phyloP scores from a whole-genome alignment of 2,113 vertebrate species.

The Holacanthus passer region DNA sequence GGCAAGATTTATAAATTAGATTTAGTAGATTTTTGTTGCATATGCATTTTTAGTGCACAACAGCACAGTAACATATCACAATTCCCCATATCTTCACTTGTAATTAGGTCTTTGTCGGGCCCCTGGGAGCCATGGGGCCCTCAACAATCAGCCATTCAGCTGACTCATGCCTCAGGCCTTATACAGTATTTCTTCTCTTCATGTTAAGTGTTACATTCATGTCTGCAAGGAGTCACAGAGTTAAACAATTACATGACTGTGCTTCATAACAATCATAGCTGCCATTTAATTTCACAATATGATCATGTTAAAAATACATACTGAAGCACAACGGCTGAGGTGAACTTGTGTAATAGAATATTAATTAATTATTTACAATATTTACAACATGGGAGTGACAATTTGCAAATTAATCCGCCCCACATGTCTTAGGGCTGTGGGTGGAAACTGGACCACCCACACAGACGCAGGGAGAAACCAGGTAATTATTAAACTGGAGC shows the following conservation, averaged over 20 bases:
- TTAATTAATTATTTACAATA: background rate
- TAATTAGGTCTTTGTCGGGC: background rate
- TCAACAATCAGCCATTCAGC: background rate
- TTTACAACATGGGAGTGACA: conserved; percentile 12
- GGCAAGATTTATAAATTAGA: background rate
- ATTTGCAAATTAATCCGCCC: background rate
- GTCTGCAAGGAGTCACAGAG: background rate
- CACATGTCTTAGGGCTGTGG: conserved; percentile 17
- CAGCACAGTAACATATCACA: background rate
- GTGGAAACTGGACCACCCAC: conserved; percentile 3
- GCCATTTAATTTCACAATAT: background rate
- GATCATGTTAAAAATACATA: background rate
- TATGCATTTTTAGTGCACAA: background rate
- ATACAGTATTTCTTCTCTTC: too few species aligned
- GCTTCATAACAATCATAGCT: background rate
- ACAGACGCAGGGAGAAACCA: background rate
- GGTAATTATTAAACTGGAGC: conserved; percentile 14
- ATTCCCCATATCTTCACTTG: background rate
- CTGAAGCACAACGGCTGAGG: background rate
- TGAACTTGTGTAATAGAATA: background rate
- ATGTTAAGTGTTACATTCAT: background rate
- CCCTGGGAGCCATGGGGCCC: background rate
- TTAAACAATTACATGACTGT: background rate
- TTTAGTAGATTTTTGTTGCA: background rate
- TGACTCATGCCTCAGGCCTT: background rate